phyloP scores from a whole-genome alignment of 2,113 vertebrate genomes.

The Oryzias curvinotus region DNA sequence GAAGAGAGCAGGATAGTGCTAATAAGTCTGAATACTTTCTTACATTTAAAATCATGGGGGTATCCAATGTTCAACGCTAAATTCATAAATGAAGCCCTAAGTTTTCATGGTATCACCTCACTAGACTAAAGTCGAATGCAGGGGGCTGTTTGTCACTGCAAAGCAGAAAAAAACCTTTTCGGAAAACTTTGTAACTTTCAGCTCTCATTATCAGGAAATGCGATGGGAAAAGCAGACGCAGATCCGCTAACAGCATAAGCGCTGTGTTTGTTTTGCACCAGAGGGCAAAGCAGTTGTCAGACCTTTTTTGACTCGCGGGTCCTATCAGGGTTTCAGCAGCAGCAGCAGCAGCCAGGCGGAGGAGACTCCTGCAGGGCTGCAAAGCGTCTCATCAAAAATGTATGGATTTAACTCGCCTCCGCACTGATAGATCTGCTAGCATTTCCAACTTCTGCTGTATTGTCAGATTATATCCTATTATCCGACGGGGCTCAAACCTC shows the following conservation, averaged over 20 bases:
- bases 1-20: too few species aligned
- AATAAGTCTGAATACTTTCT: too few species aligned
- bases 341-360: slow-evolving; percentile 40
- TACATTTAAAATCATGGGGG: too few species aligned
- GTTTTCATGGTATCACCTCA: slow-evolving; percentile 12
- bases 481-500: slow-evolving; percentile 9
- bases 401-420: slow-evolving; percentile 38
- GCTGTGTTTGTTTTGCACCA: slow-evolving; percentile 39
- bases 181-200: slow-evolving; percentile 24
- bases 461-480: slow-evolving; percentile 21
- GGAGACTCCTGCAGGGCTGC: slow-evolving; percentile 49
- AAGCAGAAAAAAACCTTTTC: neutral
- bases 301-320: slow-evolving; percentile 58
- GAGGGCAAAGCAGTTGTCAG: slow-evolving; percentile 27
- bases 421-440: slow-evolving; percentile 26
- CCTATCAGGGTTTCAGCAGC: slow-evolving; percentile 37
- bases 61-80: too few species aligned
- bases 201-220: slow-evolving; percentile 6
- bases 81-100: neutral
- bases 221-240: slow-evolving; percentile 17
- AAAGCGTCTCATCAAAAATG: slow-evolving; percentile 60
- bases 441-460: slow-evolving; percentile 15
- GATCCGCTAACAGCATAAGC: slow-evolving; percentile 28
- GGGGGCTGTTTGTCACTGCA: slow-evolving; percentile 21
- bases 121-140: slow-evolving; percentile 6